Percentiles rank a stretch among this genome's conserved stretches.
Evolutionary conservation across 2,113 vertebrate genomes (phyloP).

Genomic region (Clupea harengus): DNA sequence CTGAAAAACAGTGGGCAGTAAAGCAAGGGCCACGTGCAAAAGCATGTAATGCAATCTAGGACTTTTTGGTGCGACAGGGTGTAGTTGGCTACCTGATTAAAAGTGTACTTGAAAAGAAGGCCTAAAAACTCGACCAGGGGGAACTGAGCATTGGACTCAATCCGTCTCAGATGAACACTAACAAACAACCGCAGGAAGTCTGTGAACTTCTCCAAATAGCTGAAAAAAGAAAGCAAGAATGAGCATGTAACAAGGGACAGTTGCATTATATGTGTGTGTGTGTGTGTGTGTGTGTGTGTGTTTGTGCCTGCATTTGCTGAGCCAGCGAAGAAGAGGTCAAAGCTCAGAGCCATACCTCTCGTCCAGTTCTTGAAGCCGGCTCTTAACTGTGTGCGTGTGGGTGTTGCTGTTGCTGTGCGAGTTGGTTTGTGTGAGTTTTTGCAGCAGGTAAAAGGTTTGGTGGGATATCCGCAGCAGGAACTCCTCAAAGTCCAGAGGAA

Average conservation of each 20-base stretch:
- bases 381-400: conserved; percentile 89
- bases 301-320: conserved; percentile 21
- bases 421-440: conserved; percentile 94
- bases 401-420: conserved; percentile 82
- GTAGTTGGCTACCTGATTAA: conserved; percentile 87
- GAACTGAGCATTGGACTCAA: conserved; percentile 94
- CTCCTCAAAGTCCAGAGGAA: conserved; percentile 97
- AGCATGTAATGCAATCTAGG: background rate
- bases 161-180: conserved; percentile 91
- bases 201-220: conserved; percentile 98
- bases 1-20: conserved; percentile 65
- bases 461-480: conserved; percentile 98
- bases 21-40: background rate
- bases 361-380: conserved; percentile 91
- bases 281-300: conserved; percentile 31
- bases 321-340: background rate
- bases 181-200: conserved; percentile 97
- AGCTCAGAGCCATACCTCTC: conserved; percentile 80
- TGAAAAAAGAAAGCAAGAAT: conserved; percentile 52
- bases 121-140: conserved; percentile 94
- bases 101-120: conserved; percentile 96
- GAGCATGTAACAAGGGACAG: conserved; percentile 39
- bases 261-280: background rate
- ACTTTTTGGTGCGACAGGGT: background rate
- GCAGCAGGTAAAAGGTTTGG: conserved; percentile 98